These are phyloP conservation scores for Cephus nigrinus DNA, from an alignment of 2,888 invertebrate genomes.

Conservation along the genomic window DNA sequence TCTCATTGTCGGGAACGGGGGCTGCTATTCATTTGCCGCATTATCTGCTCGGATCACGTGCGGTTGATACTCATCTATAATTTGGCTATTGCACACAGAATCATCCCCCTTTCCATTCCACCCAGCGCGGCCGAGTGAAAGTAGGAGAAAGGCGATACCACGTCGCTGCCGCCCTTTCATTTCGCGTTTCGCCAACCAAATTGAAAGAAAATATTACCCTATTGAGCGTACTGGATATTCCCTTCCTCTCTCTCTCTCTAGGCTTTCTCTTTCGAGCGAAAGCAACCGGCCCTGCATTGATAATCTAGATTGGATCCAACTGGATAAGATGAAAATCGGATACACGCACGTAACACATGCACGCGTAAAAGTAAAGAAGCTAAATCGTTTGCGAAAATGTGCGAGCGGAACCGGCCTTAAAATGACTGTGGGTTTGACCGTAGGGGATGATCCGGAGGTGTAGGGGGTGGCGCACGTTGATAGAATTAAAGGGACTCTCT, in stretches of 20 bases:
- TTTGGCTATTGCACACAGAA: slow-evolving; percentile 40
- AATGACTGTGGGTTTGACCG: too few relatives aligned
- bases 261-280: slow-evolving; percentile 12
- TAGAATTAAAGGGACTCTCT: too few relatives aligned
- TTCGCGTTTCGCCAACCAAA: slow-evolving; percentile 36
- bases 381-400: too few relatives aligned
- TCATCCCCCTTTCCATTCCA: slow-evolving; percentile 14
- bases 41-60: slow-evolving; percentile 60
- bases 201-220: slow-evolving; percentile 54
- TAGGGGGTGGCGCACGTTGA: too few relatives aligned
- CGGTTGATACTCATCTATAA: slow-evolving; percentile 61
- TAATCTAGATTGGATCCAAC: too few relatives aligned
- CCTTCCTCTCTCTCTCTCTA: neutral
- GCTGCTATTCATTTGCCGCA: slow-evolving; percentile 58
- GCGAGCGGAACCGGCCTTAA: too few relatives aligned
- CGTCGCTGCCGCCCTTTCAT: slow-evolving; percentile 28
- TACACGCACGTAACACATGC: too few relatives aligned
- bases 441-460: slow-evolving; percentile 22
- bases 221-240: too few relatives aligned
- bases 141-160: slow-evolving; percentile 12
- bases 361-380: too few relatives aligned
- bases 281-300: slow-evolving; percentile 8
- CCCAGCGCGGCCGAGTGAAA: slow-evolving; percentile 6
- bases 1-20: slow-evolving; percentile 51
- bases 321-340: too few relatives aligned